Base-by-base conservation (phyloP, 2,113 vertebrate species). In the Ictalurus furcatus region DNA sequence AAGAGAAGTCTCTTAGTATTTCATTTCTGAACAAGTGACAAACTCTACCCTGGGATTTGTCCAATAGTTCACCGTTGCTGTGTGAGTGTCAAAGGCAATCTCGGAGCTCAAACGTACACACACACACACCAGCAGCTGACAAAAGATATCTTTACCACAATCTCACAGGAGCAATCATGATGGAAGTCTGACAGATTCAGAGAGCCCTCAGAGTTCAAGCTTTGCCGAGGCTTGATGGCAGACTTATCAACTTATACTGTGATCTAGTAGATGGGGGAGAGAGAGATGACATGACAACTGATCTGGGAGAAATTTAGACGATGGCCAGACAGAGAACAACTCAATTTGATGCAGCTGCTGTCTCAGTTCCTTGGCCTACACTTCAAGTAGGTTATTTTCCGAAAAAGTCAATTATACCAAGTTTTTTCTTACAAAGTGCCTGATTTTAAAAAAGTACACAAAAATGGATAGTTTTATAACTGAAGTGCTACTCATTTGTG, bases 11-110 rank as follows among this genome's bases (percentile, higher is more conserved):
- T 78, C 40, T 76, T 61, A 37, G 82, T 89, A 37, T 91, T 67
- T 85, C 56, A 90, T 73, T 86, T 88, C 67, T 5, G 83, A 88
- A 85, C 88, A 82, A 90, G 86, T 85, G 85, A 89, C 88, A 65
- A 81, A 79, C 73, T 91, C 65, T 54, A 86, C 34, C 34, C 86
- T 92, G 90, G 91, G 91, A 93, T 91, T 92, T 90, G 89, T 92
- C 73, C 7, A 28, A 85, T 86, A 88, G 81, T 84, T 37, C 71
- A 69, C 59, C 79, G 48, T 37, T 44, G 40, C 90, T 85, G 82
- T 82, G 56, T 58, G 83, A 78, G 90, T 87, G 90, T 87, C 82
- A 59, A 80, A 37, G 58, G 59, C 88, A 81, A 82, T 87, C 34
- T 44, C 12, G 6, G 78, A 83, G 48, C 89, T 71, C 44, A 40